Percentiles rank a stretch among this genome's conserved stretches.
These are phyloP conservation scores for Hetaerina titia DNA, from an alignment of 2,888 invertebrate genomes.

Conservation along the genomic window DNA sequence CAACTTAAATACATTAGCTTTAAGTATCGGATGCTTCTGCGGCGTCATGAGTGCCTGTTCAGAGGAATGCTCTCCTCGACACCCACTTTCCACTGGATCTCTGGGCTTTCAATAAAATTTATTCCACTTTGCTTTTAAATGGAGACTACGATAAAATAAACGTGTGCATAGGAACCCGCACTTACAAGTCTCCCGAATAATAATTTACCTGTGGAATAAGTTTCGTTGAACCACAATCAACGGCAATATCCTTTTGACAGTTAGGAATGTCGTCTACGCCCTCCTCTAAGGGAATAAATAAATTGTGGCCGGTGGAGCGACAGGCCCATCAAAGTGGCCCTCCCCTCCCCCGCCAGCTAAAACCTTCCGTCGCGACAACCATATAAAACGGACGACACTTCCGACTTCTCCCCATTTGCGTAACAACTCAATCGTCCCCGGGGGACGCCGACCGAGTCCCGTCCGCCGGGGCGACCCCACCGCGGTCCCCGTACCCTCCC, in stretches of 20 bases:
- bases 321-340: neutral
- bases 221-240: neutral
- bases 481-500: neutral
- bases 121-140: neutral
- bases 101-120: neutral
- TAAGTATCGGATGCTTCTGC: no score
- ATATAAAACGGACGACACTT: neutral
- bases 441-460: neutral
- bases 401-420: neutral
- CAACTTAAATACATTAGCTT: no score
- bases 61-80: neutral
- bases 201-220: neutral
- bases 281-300: neutral
- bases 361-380: neutral
- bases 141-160: no score
- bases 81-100: neutral
- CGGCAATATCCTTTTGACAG: neutral
- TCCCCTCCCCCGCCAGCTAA: neutral
- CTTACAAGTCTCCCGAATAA: neutral
- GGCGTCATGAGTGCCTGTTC: neutral
- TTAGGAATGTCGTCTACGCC: constrained; percentile 4
- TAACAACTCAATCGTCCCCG: constrained; percentile 27
- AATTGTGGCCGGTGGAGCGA: neutral
- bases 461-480: neutral
- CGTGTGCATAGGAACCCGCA: neutral